Percentiles rank a stretch among this genome's conserved stretches.
phyloP scores from a whole-genome alignment of 2,113 vertebrate species.

The Gadus chalcogrammus region DNA sequence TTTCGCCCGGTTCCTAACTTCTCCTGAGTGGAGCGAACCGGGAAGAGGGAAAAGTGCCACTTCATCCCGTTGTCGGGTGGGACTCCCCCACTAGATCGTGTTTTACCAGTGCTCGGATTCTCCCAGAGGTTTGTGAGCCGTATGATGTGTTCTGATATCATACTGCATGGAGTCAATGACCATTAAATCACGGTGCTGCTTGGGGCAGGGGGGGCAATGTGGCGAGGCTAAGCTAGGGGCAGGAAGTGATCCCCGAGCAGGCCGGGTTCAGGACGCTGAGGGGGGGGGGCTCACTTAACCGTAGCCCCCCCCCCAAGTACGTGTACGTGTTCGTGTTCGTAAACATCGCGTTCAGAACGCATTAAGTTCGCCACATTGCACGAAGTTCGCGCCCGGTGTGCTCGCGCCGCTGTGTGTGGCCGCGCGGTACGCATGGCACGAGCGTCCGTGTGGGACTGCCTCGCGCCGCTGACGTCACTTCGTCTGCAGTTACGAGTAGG shows the following conservation, averaged over 20 bases:
- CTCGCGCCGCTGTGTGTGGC: constrained; percentile 50
- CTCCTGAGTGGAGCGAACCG: constrained; percentile 51
- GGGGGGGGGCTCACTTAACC: neutral
- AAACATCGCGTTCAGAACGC: neutral
- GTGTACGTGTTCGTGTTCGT: neutral
- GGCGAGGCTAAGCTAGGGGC: constrained; percentile 41
- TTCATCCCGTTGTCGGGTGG: constrained; percentile 39
- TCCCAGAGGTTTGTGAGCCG: too few species aligned
- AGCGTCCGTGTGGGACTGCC: too few species aligned
- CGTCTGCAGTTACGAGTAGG: too few species aligned
- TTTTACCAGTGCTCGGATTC: neutral
- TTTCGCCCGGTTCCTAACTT: neutral
- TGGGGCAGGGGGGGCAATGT: neutral
- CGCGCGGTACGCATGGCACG: constrained; percentile 35
- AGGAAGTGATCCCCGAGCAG: constrained; percentile 63
- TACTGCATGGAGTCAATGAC: neutral
- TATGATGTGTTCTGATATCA: neutral
- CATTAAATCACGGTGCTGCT: neutral
- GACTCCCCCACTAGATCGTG: constrained; percentile 16
- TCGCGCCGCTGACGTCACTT: too few species aligned
- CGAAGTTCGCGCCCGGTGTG: neutral
- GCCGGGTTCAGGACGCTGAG: constrained; percentile 22
- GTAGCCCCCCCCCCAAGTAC: neutral
- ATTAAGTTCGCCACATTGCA: neutral
- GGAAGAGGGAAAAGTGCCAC: constrained; percentile 49